Evolutionary conservation across 2,797 vertebrate species (phyloP).

Genomic region (Lithobates pipiens): DNA sequence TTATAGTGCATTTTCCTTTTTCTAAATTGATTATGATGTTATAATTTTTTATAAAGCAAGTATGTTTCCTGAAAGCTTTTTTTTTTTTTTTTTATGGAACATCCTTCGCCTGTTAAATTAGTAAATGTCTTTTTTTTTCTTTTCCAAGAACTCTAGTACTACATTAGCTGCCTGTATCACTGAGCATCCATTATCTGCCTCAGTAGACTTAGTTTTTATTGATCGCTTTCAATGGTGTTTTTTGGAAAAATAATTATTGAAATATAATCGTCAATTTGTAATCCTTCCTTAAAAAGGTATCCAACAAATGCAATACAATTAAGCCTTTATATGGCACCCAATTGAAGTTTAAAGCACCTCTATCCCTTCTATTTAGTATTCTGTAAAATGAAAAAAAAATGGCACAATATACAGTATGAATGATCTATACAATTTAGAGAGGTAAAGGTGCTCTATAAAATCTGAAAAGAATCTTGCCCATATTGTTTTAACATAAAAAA

Average conservation of each 20-base stretch:
- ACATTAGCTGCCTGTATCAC: constrained; percentile 27
- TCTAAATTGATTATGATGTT: constrained; percentile 16
- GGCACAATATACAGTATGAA: neutral
- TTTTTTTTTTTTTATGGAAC: neutral
- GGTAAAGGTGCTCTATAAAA: no score
- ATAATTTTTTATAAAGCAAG: constrained; percentile 16
- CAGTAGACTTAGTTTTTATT: constrained; percentile 25
- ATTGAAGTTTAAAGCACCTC: neutral
- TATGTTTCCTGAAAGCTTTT: constrained; percentile 25
- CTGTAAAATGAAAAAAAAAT: neutral
- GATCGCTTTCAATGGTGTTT: constrained; percentile 27
- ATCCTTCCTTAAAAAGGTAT: neutral
- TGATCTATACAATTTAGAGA: neutral
- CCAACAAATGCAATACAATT: neutral
- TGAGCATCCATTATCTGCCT: constrained; percentile 43
- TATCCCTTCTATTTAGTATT: neutral
- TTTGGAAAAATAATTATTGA: constrained; percentile 41
- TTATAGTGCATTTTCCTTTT: constrained; percentile 4
- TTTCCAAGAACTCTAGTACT: constrained; percentile 45
- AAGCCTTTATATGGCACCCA: neutral
- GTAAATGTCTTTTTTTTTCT: constrained; percentile 30
- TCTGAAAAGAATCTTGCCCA: no score
- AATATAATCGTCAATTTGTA: constrained; percentile 27
- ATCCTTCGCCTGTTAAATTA: neutral
- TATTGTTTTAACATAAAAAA: no score